A percentile compares a stretch with the other conserved stretches of the same genome.
phyloP scores from a whole-genome alignment of 1,140 invertebrate species.

The Odontomachus brunneus region DNA sequence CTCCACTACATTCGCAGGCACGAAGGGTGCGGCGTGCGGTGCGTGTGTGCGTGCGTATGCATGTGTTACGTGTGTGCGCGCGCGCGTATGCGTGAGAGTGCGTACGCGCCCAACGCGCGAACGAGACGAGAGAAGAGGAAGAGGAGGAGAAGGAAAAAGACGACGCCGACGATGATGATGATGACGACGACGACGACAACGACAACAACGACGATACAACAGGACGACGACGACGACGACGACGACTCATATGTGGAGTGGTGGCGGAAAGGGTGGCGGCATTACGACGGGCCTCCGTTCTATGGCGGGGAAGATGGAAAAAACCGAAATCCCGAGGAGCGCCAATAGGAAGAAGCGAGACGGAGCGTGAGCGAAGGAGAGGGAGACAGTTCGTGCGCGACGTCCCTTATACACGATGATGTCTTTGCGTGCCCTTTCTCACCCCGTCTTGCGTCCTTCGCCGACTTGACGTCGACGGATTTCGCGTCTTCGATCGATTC shows the following conservation, averaged over 20 bases:
- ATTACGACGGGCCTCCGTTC: slow-evolving; percentile 48
- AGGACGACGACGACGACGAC: background rate
- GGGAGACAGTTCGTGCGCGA: slow-evolving; percentile 14
- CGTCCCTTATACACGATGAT: slow-evolving; percentile 63
- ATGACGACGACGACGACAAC: background rate
- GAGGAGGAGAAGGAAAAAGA: slow-evolving; percentile 61
- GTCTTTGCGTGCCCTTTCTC: background rate
- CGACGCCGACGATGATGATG: background rate
- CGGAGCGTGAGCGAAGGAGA: slow-evolving; percentile 11
- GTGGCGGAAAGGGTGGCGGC: slow-evolving; percentile 71
- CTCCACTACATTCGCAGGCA: slow-evolving; percentile 68
- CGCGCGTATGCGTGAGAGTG: background rate
- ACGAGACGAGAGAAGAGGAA: slow-evolving; percentile 19
- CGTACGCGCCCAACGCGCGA: slow-evolving; percentile 16
- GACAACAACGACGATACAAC: background rate
- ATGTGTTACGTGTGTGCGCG: too few species aligned
- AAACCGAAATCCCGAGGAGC: slow-evolving; percentile 63
- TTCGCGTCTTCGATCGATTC: too few species aligned
- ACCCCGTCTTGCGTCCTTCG: too few species aligned
- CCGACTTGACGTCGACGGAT: background rate
- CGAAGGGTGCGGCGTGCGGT: slow-evolving; percentile 62
- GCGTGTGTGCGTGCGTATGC: slow-evolving; percentile 42
- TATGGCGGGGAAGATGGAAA: slow-evolving; percentile 25
- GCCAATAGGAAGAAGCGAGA: slow-evolving; percentile 28
- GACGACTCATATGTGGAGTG: slow-evolving; percentile 35